Evolutionary conservation across 2,888 invertebrate genomes (phyloP).

Genomic region (Bellardia pandia): DNA sequence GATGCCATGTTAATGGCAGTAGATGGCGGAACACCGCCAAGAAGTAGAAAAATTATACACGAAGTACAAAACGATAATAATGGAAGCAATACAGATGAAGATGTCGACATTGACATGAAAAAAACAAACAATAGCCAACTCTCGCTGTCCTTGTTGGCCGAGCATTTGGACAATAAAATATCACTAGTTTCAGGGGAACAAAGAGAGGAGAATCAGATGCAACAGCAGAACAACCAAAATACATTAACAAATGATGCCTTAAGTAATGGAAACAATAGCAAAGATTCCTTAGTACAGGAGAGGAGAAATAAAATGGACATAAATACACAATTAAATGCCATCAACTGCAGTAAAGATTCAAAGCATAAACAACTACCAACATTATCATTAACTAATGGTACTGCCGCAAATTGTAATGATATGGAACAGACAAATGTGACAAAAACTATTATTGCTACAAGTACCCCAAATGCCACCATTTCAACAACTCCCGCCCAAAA

Average conservation of each 20-base stretch:
- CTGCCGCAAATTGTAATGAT: constrained; percentile 42
- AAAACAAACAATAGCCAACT: constrained; percentile 61
- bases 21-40: constrained; percentile 36
- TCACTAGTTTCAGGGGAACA: constrained; percentile 61
- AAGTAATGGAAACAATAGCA: constrained; percentile 58
- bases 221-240: constrained; percentile 51
- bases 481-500: constrained; percentile 33
- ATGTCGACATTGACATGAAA: constrained; percentile 7
- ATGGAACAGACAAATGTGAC: background rate
- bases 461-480: constrained; percentile 41
- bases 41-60: constrained; percentile 57
- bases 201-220: background rate
- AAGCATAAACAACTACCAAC: constrained; percentile 10
- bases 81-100: constrained; percentile 35
- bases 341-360: constrained; percentile 51
- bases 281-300: constrained; percentile 6
- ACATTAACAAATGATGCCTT: constrained; percentile 54
- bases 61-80: constrained; percentile 56
- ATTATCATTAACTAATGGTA: constrained; percentile 64
- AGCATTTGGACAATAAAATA: constrained; percentile 79
- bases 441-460: constrained; percentile 33
- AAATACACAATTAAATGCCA: constrained; percentile 57
- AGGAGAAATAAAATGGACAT: constrained; percentile 15
- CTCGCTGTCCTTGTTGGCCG: constrained; percentile 76
- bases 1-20: constrained; percentile 17